phyloP scores from a whole-genome alignment of 1,140 invertebrate genomes.

The Drosophila cardini region DNA sequence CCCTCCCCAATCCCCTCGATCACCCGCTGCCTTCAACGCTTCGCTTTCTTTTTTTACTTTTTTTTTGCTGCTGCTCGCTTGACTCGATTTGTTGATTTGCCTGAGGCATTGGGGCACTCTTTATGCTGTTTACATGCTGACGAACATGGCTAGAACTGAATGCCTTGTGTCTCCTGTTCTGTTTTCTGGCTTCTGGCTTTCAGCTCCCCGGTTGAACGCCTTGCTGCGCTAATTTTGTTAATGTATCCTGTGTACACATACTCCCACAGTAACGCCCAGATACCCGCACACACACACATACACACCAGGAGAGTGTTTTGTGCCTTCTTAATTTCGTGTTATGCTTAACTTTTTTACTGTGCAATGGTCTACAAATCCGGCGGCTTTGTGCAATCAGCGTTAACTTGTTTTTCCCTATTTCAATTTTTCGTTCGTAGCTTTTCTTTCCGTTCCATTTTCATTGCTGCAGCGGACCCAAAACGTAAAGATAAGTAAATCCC shows the following conservation, averaged over 20 bases:
- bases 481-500: constrained; percentile 50
- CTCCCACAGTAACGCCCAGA: constrained; percentile 7
- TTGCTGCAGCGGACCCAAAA: constrained; percentile 7
- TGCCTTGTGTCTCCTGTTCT: constrained; percentile 6
- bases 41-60: constrained; percentile 4
- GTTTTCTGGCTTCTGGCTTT: not conserved
- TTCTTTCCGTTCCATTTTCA: constrained; percentile 19
- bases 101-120: constrained; percentile 36
- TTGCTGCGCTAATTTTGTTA: constrained; percentile 80
- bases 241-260: constrained; percentile 73
- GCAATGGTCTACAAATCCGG: constrained; percentile 76
- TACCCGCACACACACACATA: constrained; percentile 1
- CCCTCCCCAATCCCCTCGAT: not conserved
- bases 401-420: constrained; percentile 81
- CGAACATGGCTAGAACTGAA: constrained; percentile 40
- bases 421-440: constrained; percentile 45
- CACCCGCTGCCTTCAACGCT: no score
- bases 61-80: not conserved
- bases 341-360: constrained; percentile 77
- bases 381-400: constrained; percentile 80
- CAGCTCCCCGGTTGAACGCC: constrained; percentile 50
- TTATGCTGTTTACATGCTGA: constrained; percentile 42
- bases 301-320: constrained; percentile 12
- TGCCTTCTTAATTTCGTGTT: constrained; percentile 75
- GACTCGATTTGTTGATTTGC: constrained; percentile 66